Evolutionary conservation across 2,888 invertebrate species (phyloP).

Genomic region (Nasonia oneida): DNA sequence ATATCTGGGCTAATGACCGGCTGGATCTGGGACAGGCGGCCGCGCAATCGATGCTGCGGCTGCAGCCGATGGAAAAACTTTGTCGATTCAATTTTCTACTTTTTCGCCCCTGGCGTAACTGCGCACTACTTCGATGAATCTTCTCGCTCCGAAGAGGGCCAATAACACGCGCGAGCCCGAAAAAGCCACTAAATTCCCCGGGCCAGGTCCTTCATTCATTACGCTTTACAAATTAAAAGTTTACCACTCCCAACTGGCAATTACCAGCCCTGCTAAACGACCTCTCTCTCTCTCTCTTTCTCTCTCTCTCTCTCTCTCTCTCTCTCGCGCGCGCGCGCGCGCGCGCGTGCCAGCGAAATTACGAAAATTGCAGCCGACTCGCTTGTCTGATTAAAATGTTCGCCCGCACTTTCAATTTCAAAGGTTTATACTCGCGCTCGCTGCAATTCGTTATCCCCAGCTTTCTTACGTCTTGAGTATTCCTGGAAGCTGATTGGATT

Average conservation of each 20-base stretch:
- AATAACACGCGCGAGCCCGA: not conserved
- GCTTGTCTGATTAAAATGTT: slow-evolving; percentile 28
- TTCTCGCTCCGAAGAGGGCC: not conserved
- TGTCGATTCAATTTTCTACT: slow-evolving; percentile 44
- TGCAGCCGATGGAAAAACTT: slow-evolving; percentile 46
- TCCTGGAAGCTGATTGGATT: not conserved
- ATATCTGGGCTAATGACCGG: slow-evolving; percentile 48
- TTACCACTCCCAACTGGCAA: slow-evolving; percentile 11
- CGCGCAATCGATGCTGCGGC: slow-evolving; percentile 35
- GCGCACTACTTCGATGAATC: not conserved
- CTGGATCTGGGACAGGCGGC: slow-evolving; percentile 30
- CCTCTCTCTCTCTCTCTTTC: slow-evolving; percentile 10
- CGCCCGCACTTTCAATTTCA: slow-evolving; percentile 41
- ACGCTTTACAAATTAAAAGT: slow-evolving; percentile 47
- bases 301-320: slow-evolving; percentile 19
- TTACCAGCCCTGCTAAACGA: slow-evolving; percentile 14
- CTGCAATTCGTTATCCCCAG: not conserved
- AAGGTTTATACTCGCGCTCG: not conserved
- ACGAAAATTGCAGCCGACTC: slow-evolving; percentile 19
- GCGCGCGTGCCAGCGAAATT: not conserved
- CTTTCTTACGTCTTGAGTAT: not conserved
- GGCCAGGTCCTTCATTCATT: not conserved
- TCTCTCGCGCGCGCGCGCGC: not conserved
- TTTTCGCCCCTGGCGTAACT: not conserved
- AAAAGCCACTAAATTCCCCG: slow-evolving; percentile 23